phyloP scores from a whole-genome alignment of 1,140 invertebrate genomes.

The Hermatobates lingyangjiaoensis region DNA sequence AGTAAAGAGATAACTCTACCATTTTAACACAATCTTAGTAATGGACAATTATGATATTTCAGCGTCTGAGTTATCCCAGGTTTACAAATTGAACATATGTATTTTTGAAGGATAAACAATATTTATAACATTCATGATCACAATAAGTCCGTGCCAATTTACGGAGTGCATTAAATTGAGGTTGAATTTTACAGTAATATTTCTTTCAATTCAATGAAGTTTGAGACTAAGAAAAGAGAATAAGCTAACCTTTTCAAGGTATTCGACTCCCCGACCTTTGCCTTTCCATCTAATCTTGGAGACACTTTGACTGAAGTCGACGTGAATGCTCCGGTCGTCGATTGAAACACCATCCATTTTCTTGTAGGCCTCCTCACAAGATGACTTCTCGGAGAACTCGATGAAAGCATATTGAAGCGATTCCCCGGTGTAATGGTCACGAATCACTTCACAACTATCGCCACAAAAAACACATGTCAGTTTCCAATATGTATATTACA shows the following conservation, averaged over 20 bases:
- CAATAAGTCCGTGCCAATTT: neutral
- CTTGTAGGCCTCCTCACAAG: conserved; percentile 96
- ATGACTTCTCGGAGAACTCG: conserved; percentile 86
- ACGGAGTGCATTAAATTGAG: neutral
- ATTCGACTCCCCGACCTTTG: conserved; percentile 51
- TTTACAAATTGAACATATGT: neutral
- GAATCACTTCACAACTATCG: conserved; percentile 83
- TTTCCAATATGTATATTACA: no score
- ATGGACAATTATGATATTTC: neutral
- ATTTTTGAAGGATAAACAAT: neutral
- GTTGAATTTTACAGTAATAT: neutral
- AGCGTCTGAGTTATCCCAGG: neutral
- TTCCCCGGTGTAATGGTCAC: conserved; percentile 79
- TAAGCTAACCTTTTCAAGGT: conserved; percentile 18
- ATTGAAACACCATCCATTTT: conserved; percentile 99
- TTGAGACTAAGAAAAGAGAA: neutral
- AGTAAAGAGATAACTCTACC: no score
- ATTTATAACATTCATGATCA: neutral
- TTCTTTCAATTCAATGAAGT: neutral
- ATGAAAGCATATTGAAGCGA: conserved; percentile 99
- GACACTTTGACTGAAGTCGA: conserved; percentile 98
- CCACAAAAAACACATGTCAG: no score
- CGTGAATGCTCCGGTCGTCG: conserved; percentile 95
- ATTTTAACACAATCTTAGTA: no score
- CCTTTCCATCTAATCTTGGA: conserved; percentile 77